Percentiles rank a stretch among this genome's conserved stretches.
phyloP scores from a whole-genome alignment of 2,888 invertebrate genomes.

The Ecdyonurus torrentis region DNA sequence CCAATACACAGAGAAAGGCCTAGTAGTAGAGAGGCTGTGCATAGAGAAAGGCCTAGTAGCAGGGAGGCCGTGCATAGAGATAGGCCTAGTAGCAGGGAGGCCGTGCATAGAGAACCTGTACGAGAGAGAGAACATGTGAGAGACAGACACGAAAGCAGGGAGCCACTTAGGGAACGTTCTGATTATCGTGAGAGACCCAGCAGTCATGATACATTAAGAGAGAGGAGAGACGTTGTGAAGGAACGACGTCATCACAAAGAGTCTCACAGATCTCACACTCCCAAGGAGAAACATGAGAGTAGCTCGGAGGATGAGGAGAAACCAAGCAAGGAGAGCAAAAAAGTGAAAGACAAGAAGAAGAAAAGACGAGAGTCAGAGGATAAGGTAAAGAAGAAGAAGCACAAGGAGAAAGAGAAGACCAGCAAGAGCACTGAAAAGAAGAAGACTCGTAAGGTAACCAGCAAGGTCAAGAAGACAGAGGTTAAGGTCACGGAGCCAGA shows the following conservation, averaged over 20 bases:
- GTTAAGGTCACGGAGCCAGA: slow-evolving; percentile 15
- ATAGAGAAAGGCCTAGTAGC: not conserved
- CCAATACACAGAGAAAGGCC: not conserved
- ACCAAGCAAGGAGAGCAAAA: slow-evolving; percentile 26
- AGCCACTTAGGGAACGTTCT: no score
- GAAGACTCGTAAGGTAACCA: slow-evolving; percentile 30
- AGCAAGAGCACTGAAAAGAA: slow-evolving; percentile 34
- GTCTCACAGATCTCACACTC: not conserved
- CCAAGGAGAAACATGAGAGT: slow-evolving; percentile 18
- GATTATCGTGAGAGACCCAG: not conserved
- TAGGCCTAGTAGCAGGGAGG: not conserved
- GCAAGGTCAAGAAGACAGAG: no score
- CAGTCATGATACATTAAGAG: not conserved
- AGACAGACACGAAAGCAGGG: no score
- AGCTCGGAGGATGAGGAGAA: slow-evolving; percentile 22
- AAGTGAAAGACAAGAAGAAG: slow-evolving; percentile 21
- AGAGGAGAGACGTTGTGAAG: no score
- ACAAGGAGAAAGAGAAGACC: slow-evolving; percentile 25
- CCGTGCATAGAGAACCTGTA: no score
- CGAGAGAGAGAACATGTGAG: no score
- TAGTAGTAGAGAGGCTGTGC: not conserved
- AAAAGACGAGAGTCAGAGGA: slow-evolving; percentile 18
- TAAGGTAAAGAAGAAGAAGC: not conserved
- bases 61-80: not conserved
- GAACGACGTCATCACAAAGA: not conserved